Conservation (phyloP, 1,140 invertebrate species). For the Orius insidiosus region DNA sequence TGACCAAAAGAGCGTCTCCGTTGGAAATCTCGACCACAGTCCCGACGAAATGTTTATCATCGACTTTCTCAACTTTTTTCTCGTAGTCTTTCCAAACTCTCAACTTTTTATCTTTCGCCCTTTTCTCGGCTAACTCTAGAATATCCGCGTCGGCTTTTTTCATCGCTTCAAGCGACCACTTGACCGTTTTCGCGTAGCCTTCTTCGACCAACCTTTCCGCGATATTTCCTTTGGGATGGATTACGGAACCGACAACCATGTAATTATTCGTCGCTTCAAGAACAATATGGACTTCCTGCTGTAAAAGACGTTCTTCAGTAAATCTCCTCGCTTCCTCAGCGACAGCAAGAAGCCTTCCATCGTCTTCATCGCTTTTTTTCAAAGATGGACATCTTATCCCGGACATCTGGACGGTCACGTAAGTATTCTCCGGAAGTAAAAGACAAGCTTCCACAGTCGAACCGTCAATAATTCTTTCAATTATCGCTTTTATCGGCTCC, state of each 20-base stretch:
- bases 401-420: constrained; percentile 84
- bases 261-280: constrained; percentile 77
- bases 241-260: constrained; percentile 84
- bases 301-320: constrained; percentile 76
- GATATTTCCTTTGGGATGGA: constrained; percentile 91
- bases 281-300: constrained; percentile 83
- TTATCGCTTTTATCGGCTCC: constrained; percentile 69
- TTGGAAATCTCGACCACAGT: constrained; percentile 85
- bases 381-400: constrained; percentile 46
- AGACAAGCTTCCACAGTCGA: constrained; percentile 83
- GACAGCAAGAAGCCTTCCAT: constrained; percentile 42
- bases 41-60: constrained; percentile 69
- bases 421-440: constrained; percentile 37
- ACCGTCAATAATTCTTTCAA: constrained; percentile 92
- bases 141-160: constrained; percentile 58
- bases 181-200: constrained; percentile 92
- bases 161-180: constrained; percentile 87
- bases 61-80: constrained; percentile 23
- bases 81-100: constrained; percentile 77
- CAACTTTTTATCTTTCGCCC: constrained; percentile 72
- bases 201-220: constrained; percentile 78
- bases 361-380: constrained; percentile 37
- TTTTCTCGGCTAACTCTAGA: constrained; percentile 63
- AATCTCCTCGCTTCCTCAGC: constrained; percentile 77
- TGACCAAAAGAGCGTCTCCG: constrained; percentile 81